Evolutionary conservation across 2,113 vertebrate genomes (phyloP).

Genomic region (Plectropomus leopardus): DNA sequence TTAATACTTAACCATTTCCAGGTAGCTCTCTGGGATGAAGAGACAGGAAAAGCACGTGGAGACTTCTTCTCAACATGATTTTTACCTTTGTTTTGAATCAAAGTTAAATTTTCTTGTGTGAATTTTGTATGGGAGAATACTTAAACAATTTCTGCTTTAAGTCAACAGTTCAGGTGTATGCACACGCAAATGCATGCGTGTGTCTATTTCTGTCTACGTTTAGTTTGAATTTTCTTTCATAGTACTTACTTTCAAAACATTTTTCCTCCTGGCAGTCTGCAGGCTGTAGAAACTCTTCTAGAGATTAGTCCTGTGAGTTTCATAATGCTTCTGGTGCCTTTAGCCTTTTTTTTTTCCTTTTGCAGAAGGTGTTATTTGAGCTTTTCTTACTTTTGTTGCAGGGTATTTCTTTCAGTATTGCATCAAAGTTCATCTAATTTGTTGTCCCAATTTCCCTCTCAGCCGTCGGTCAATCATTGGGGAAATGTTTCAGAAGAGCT

Average conservation of each 20-base stretch:
- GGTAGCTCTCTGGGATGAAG: not conserved
- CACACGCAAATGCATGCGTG: not conserved
- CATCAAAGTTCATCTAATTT: constrained; percentile 61
- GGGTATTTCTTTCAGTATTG: constrained; percentile 44
- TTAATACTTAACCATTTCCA: constrained; percentile 29
- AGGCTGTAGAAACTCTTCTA: constrained; percentile 52
- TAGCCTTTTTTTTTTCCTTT: constrained; percentile 13
- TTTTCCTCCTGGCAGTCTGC: constrained; percentile 46
- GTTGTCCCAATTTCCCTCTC: constrained; percentile 54
- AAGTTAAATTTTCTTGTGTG: not conserved
- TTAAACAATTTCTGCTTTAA: constrained; percentile 7
- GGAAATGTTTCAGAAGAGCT: constrained; percentile 49
- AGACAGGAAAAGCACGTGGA: not conserved
- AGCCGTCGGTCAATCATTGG: constrained; percentile 57
- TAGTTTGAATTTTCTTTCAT: constrained; percentile 32
- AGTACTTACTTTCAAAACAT: constrained; percentile 40
- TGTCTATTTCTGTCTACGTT: constrained; percentile 28
- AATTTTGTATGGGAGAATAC: not conserved
- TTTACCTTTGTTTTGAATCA: not conserved
- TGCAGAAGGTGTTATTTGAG: constrained; percentile 42
- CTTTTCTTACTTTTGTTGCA: constrained; percentile 46
- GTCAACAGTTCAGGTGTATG: constrained; percentile 6
- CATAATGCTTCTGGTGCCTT: constrained; percentile 43
- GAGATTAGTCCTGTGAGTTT: constrained; percentile 55
- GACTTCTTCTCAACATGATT: not conserved